phyloP scores from a whole-genome alignment of 2,888 invertebrate genomes.

The Galerucella pusilla region DNA sequence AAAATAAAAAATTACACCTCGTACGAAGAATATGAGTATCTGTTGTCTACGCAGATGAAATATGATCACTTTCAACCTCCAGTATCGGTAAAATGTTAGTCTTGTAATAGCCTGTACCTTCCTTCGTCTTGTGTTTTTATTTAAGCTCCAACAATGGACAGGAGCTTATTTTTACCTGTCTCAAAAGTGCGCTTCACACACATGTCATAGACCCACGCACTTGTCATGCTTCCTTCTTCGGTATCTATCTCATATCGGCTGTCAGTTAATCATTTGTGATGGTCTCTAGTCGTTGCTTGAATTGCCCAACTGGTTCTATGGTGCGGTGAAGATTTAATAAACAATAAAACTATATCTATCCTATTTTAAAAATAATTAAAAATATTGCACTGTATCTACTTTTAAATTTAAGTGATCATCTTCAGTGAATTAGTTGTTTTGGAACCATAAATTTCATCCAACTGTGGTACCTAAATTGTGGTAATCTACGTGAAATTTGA shows the following conservation, averaged over 20 bases:
- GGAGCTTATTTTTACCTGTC: slow-evolving; percentile 58
- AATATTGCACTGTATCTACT: too few relatives aligned
- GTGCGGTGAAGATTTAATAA: slow-evolving; percentile 15
- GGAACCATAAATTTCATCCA: too few relatives aligned
- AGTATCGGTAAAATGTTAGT: slow-evolving; percentile 48
- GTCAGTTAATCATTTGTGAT: slow-evolving; percentile 56
- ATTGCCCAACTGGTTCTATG: slow-evolving; percentile 18
- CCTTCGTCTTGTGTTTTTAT: slow-evolving; percentile 46
- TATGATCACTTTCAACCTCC: slow-evolving; percentile 45
- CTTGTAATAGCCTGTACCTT: slow-evolving; percentile 46
- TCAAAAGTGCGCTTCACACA: slow-evolving; percentile 54
- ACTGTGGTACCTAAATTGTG: too few relatives aligned
- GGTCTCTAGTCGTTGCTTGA: slow-evolving; percentile 3
- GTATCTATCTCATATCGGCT: slow-evolving; percentile 60
- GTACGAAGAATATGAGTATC: slow-evolving; percentile 5
- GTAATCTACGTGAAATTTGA: too few relatives aligned
- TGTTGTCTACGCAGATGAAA: slow-evolving; percentile 42
- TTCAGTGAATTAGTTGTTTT: too few relatives aligned
- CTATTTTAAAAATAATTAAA: too few relatives aligned
- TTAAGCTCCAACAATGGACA: slow-evolving; percentile 51
- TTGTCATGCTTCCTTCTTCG: slow-evolving; percentile 53
- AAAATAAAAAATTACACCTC: slow-evolving; percentile 1
- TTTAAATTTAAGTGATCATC: too few relatives aligned
- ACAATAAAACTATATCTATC: not conserved
- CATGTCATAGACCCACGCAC: slow-evolving; percentile 57